Evolutionary conservation across 2,888 invertebrate genomes (phyloP).

Genomic region (Pecten maximus): DNA sequence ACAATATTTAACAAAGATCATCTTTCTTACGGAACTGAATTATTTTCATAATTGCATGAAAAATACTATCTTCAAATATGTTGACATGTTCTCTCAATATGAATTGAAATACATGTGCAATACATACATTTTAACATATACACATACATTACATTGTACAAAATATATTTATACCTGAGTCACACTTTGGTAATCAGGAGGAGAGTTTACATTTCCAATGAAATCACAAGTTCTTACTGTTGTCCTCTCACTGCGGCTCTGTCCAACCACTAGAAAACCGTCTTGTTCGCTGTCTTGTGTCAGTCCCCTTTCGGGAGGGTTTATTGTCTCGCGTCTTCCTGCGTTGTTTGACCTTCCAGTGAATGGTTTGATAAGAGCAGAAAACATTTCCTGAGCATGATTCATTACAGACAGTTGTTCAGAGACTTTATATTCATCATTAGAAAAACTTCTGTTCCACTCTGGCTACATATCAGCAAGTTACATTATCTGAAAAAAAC

Average conservation of each 20-base stretch:
- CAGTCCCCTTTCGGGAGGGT: background rate
- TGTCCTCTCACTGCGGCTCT: constrained; percentile 63
- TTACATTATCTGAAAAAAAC: background rate
- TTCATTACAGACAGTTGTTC: background rate
- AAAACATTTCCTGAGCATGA: constrained; percentile 4
- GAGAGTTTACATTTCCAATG: constrained; percentile 53
- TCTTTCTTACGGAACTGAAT: too few species aligned
- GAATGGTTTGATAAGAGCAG: background rate
- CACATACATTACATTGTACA: too few species aligned
- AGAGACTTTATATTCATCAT: background rate
- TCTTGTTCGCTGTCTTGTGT: constrained; percentile 58
- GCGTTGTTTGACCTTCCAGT: background rate
- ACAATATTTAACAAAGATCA: too few species aligned
- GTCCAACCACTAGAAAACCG: constrained; percentile 63
- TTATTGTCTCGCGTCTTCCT: background rate
- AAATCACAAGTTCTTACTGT: constrained; percentile 58
- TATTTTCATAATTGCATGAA: too few species aligned
- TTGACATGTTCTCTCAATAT: too few species aligned
- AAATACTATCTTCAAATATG: too few species aligned
- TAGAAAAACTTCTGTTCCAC: background rate
- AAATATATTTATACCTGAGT: constrained; percentile 38
- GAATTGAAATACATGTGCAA: too few species aligned
- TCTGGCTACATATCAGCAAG: background rate
- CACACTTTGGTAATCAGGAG: constrained; percentile 58
- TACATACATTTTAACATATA: too few species aligned